A percentile compares a stretch with the other conserved stretches of the same genome.
phyloP scores from a whole-genome alignment of 1,140 invertebrate species.

The Drosophila melanica region DNA sequence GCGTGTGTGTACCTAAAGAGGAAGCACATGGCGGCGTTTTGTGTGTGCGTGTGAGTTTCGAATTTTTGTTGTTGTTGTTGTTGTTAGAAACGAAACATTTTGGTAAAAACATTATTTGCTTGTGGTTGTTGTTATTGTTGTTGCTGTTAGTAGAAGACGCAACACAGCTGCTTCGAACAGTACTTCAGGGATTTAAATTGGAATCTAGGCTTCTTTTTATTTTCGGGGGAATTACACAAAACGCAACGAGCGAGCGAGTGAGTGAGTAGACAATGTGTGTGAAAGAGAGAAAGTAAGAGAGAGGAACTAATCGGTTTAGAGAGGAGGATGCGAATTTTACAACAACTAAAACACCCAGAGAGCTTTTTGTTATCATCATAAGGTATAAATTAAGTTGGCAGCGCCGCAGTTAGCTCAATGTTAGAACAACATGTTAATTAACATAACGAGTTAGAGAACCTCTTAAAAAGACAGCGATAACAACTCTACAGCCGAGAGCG shows the following conservation, averaged over 20 bases:
- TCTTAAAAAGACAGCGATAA: not conserved
- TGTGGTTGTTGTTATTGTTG: constrained; percentile 15
- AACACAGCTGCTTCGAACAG: constrained; percentile 20
- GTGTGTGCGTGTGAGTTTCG: constrained; percentile 30
- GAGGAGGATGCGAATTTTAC: not conserved
- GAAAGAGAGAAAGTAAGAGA: constrained; percentile 14
- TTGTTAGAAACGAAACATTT: constrained; percentile 65
- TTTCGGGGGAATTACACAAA: constrained; percentile 32
- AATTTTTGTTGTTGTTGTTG: constrained; percentile 37
- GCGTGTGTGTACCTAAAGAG: constrained; percentile 83
- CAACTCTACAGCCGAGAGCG: constrained; percentile 2
- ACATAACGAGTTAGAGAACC: constrained; percentile 9
- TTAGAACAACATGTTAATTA: constrained; percentile 29
- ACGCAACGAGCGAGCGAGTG: constrained; percentile 29
- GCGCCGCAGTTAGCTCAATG: constrained; percentile 32
- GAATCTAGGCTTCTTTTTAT: constrained; percentile 4
- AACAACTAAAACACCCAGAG: not conserved
- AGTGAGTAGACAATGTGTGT: constrained; percentile 10
- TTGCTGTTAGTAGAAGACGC: constrained; percentile 42
- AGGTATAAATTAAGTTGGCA: constrained; percentile 1
- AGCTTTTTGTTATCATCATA: constrained; percentile 1
- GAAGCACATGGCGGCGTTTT: constrained; percentile 45
- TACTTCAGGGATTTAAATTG: constrained; percentile 9
- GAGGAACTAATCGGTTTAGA: constrained; percentile 1
- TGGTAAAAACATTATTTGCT: constrained; percentile 17